Evolutionary conservation across 2,888 invertebrate genomes (phyloP).

Genomic region (Microctonus aethiopoides): DNA sequence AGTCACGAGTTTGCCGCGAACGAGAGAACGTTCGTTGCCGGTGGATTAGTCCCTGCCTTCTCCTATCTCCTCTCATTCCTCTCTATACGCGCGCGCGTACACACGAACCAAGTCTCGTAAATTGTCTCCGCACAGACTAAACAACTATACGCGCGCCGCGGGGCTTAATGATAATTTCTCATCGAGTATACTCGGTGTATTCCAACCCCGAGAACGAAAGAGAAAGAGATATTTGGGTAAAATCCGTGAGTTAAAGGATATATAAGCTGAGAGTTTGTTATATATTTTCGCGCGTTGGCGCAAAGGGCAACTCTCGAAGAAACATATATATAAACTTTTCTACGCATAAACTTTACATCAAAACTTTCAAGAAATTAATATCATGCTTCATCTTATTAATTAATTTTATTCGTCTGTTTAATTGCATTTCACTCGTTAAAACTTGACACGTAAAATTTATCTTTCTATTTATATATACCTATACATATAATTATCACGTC

Average conservation of each 20-base stretch:
- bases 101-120: constrained; percentile 52
- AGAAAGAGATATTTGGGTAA: not conserved
- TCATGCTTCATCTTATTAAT: constrained; percentile 7
- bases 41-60: constrained; percentile 47
- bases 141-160: constrained; percentile 38
- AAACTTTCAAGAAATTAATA: not conserved
- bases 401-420: constrained; percentile 6
- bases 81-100: not conserved
- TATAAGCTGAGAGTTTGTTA: constrained; percentile 36
- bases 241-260: constrained; percentile 35
- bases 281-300: constrained; percentile 22
- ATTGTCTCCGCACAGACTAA: constrained; percentile 50
- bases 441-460: not conserved
- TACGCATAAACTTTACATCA: not conserved
- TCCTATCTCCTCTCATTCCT: not conserved
- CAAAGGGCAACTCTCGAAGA: not conserved
- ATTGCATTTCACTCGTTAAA: not conserved
- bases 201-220: not conserved
- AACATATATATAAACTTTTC: constrained; percentile 19
- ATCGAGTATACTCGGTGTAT: constrained; percentile 25
- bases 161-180: constrained; percentile 49
- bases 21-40: constrained; percentile 36
- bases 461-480: no score
- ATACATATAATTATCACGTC: no score
- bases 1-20: constrained; percentile 47